These are phyloP conservation scores for Melikaiella ostensackeni DNA, from an alignment of 2,888 invertebrate genomes.

Conservation along the genomic window DNA sequence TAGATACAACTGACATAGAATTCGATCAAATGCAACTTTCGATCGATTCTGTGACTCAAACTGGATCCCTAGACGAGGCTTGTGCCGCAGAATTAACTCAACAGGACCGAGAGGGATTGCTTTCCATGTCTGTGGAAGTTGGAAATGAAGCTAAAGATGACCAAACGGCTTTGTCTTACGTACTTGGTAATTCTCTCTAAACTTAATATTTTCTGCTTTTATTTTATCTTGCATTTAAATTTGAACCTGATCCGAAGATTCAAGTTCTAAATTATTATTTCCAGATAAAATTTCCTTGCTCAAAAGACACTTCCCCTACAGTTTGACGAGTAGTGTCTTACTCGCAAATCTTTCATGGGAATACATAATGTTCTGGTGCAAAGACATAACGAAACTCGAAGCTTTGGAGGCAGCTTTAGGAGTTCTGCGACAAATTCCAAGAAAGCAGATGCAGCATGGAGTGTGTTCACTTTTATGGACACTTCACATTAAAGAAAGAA, in stretches of 20 bases:
- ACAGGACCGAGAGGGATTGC: constrained; percentile 52
- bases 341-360: constrained; percentile 95
- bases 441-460: constrained; percentile 84
- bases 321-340: constrained; percentile 87
- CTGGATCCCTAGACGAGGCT: constrained; percentile 62
- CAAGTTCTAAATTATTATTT: not conserved
- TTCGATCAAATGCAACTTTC: constrained; percentile 64
- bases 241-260: not conserved
- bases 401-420: constrained; percentile 85
- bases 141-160: constrained; percentile 64
- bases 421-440: constrained; percentile 84
- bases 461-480: constrained; percentile 92
- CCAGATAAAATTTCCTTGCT: constrained; percentile 77
- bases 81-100: constrained; percentile 60
- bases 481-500: constrained; percentile 89
- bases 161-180: constrained; percentile 59
- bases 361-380: constrained; percentile 92
- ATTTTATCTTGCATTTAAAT: constrained; percentile 4
- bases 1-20: constrained; percentile 73
- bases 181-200: constrained; percentile 61
- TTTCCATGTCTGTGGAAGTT: constrained; percentile 62
- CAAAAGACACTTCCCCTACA: constrained; percentile 90
- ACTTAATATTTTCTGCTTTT: not conserved
- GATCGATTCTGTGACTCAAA: constrained; percentile 58
- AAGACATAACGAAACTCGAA: constrained; percentile 83